Evolutionary conservation across 2,113 vertebrate species (phyloP), one percentile per base, ranked within the genome.

Genomic region (Dasyprocta punctata): DNA sequence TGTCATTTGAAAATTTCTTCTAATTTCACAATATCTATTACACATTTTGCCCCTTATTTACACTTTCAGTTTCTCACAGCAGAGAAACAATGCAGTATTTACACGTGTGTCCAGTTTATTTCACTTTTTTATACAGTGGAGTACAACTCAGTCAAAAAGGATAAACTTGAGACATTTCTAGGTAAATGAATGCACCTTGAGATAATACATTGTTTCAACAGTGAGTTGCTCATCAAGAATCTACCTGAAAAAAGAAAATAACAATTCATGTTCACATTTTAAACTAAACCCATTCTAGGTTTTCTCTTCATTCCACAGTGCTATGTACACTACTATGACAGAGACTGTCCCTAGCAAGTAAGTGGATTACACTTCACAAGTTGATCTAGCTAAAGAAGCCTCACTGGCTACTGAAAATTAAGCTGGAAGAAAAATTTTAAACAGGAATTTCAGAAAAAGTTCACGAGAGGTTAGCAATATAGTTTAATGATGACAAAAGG

Each of bases 241-340:
- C 97, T 97, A 95, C 97, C 97, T 98, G 97, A 96, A 95, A 97
- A 95, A 96, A 95, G 87, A 97, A 83, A 97, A 97, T 96, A 90
- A 96, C 95, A 98, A 89, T 96, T 96, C 95, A 97, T 77, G 69
- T 93, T 98, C 54, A 96, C 93, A 95, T 88, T 97, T 95, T 97
- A 98, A 98, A 56, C 12, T 97, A 86, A 98, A 44, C 78, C 77
- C 44, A 78, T 80, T 94, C 92, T 60, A 89, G 63, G 56, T 33
- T 90, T 88, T 96, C 47, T 93, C 85, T 95, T 94, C 71, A 86
- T 92, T 84, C 61, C 49, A 56, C 19, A 87, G 26, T 67, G 67
- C 24, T 94, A 47, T 93, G 65, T 58, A 4, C 13, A 36, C 81
- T 86, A 44, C 22, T 84, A 3, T 89, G 83, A 84, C 17, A 91